Evolutionary conservation across 2,113 vertebrate species (phyloP).

Genomic region (Cyanoderma ruficeps): DNA sequence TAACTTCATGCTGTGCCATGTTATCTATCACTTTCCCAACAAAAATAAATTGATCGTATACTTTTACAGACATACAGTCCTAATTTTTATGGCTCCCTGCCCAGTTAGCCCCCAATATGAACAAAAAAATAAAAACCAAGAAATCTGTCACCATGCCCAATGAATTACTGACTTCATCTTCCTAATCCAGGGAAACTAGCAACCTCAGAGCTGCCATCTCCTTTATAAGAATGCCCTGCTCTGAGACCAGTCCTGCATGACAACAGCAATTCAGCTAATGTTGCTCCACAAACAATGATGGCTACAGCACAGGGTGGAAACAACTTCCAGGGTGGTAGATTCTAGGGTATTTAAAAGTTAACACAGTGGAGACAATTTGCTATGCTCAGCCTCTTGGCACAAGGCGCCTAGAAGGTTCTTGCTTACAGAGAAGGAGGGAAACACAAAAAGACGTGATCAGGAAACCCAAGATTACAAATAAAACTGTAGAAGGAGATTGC

Average conservation of each 20-base stretch:
- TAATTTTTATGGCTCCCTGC: not conserved
- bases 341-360: not conserved
- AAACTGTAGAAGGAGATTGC: not conserved
- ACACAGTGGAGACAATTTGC: not conserved
- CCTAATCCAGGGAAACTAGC: not conserved
- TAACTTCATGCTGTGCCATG: slow-evolving; percentile 33
- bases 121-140: not conserved
- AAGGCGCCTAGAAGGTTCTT: not conserved
- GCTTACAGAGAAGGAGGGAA: not conserved
- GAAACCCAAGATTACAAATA: not conserved
- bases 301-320: not conserved
- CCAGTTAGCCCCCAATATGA: not conserved
- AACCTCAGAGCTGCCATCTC: not conserved
- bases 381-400: not conserved
- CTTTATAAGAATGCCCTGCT: not conserved
- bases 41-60: slow-evolving; percentile 50
- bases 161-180: not conserved
- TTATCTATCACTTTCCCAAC: slow-evolving; percentile 41
- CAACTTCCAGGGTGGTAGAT: not conserved
- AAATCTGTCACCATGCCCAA: not conserved
- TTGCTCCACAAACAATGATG: not conserved
- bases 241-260: not conserved
- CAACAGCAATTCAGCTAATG: not conserved
- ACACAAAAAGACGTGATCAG: not conserved
- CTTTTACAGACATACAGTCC: not conserved